Conservation (phyloP, 2,113 vertebrate genomes). For the Vulpes vulpes region DNA sequence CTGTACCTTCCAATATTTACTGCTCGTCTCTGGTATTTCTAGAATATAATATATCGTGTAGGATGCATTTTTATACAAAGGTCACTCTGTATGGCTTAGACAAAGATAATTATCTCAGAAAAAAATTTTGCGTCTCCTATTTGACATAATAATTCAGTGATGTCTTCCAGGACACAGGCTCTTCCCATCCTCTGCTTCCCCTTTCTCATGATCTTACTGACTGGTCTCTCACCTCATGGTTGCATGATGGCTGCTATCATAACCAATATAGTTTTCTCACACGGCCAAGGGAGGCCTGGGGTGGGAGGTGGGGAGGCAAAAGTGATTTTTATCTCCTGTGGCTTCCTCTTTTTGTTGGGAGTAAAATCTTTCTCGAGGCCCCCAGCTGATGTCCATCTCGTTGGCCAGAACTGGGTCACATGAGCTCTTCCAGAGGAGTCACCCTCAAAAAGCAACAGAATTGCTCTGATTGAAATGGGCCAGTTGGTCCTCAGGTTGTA, state of each 20-base stretch:
- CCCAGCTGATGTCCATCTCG: background rate
- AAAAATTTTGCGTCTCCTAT: background rate
- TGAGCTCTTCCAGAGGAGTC: background rate
- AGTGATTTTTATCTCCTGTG: background rate
- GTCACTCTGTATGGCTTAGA: background rate
- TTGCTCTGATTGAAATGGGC: background rate
- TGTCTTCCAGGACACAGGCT: background rate
- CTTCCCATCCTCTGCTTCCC: background rate
- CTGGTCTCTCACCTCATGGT: background rate
- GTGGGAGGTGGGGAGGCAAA: background rate
- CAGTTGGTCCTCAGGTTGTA: background rate
- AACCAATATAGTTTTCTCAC: background rate
- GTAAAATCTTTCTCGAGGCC: background rate
- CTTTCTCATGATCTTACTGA: background rate
- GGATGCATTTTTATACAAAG: background rate
- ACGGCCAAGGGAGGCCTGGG: background rate
- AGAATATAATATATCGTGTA: background rate
- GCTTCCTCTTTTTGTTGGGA: background rate
- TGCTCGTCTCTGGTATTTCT: background rate
- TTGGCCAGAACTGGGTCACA: background rate
- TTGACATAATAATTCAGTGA: too few species aligned
- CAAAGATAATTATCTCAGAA: background rate
- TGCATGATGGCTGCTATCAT: background rate
- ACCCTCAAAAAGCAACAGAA: background rate
- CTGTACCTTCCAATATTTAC: background rate